Percentiles rank a stretch among this genome's conserved stretches.
Conservation (phyloP, 2,797 vertebrate genomes). For the Cossypha polioptera region DNA sequence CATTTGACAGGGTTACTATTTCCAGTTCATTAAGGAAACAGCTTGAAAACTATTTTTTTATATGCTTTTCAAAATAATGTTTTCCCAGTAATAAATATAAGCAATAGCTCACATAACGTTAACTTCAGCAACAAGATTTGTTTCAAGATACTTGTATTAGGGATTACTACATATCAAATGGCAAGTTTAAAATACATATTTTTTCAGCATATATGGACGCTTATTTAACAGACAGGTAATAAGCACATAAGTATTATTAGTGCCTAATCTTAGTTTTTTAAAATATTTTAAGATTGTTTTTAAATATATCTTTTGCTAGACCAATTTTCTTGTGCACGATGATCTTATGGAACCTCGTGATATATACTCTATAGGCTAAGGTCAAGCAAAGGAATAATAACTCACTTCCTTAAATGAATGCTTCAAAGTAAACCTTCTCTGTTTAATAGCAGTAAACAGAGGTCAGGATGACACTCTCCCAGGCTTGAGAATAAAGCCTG, state of each 20-base stretch:
- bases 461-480: slow-evolving; percentile 74
- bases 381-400: slow-evolving; percentile 78
- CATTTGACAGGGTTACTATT: slow-evolving; percentile 82
- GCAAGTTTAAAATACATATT: slow-evolving; percentile 4
- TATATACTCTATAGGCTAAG: slow-evolving; percentile 75
- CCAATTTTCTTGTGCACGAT: slow-evolving; percentile 51
- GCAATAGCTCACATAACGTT: slow-evolving; percentile 43
- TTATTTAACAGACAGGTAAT: slow-evolving; percentile 4
- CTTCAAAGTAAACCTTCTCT: slow-evolving; percentile 78
- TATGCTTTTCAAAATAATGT: slow-evolving; percentile 78
- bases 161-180: slow-evolving; percentile 6
- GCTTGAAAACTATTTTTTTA: slow-evolving; percentile 77
- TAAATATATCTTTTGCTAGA: background rate
- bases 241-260: background rate
- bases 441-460: slow-evolving; percentile 75
- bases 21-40: slow-evolving; percentile 82
- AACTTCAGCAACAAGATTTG: slow-evolving; percentile 47
- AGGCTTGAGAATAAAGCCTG: slow-evolving; percentile 68
- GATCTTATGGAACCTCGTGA: slow-evolving; percentile 67
- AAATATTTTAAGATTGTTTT: background rate
- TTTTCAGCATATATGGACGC: slow-evolving; percentile 10
- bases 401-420: slow-evolving; percentile 77
- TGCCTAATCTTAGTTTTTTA: background rate
- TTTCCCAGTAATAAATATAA: slow-evolving; percentile 72
- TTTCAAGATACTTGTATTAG: slow-evolving; percentile 41